Evolutionary conservation across 2,888 invertebrate genomes (phyloP).

Genomic region (Aelia acuminata): DNA sequence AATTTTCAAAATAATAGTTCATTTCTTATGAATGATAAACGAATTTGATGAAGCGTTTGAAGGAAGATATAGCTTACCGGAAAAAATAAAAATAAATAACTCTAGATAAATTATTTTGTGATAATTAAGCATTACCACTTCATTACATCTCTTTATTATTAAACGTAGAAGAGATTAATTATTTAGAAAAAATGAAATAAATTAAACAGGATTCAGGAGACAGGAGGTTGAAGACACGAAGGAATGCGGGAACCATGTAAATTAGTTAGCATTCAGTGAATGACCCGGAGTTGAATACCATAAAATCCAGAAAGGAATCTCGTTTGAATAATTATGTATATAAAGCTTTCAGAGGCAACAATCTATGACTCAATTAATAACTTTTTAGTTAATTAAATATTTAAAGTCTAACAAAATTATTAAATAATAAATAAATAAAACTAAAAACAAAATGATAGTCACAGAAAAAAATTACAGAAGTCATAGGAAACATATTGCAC

Average conservation of each 20-base stretch:
- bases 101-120: too few species aligned
- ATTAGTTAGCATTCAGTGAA: neutral
- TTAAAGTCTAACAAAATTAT: neutral
- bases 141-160: too few species aligned
- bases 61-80: too few species aligned
- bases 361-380: neutral
- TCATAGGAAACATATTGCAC: neutral
- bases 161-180: too few species aligned
- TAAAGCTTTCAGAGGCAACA: neutral
- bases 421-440: neutral
- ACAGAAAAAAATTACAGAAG: neutral
- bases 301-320: neutral
- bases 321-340: neutral
- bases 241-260: neutral
- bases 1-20: too few species aligned
- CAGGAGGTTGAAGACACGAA: neutral
- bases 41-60: too few species aligned
- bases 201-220: neutral
- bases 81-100: too few species aligned
- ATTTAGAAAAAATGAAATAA: too few species aligned
- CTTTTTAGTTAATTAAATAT: neutral
- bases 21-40: too few species aligned
- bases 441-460: neutral
- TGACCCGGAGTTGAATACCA: neutral
- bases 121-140: too few species aligned